These are phyloP conservation scores for Corythornis cristatus DNA, from an alignment of 2,113 vertebrate genomes.

Conservation along the genomic window DNA sequence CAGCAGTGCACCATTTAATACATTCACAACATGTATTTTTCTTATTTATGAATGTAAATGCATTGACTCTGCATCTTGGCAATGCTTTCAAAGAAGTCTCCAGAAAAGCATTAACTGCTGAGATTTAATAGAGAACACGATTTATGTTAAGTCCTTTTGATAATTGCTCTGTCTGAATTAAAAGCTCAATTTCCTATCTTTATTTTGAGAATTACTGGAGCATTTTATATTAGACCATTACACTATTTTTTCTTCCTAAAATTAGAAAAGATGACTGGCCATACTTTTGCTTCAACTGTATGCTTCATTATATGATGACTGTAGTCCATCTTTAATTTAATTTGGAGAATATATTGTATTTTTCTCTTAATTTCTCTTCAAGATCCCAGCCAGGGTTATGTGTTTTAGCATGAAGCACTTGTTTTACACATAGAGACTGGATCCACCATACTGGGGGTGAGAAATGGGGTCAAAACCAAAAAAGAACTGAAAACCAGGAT, in stretches of 20 bases:
- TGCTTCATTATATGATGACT: background rate
- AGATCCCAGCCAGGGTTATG: background rate
- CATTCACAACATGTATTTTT: background rate
- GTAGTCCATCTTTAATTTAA: background rate
- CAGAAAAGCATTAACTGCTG: background rate
- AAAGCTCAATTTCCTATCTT: background rate
- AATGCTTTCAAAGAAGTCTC: background rate
- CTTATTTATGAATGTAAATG: background rate
- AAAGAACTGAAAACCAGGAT: background rate
- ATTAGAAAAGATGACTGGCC: background rate
- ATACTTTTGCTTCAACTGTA: background rate
- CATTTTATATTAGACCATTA: background rate
- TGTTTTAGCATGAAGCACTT: background rate
- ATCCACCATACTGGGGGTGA: background rate
- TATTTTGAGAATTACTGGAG: background rate
- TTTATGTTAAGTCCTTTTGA: background rate
- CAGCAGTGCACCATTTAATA: background rate
- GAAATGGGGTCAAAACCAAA: background rate
- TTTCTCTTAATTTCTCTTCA: background rate
- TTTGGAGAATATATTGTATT: background rate
- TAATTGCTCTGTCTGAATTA: background rate
- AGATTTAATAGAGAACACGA: background rate
- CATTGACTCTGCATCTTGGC: background rate
- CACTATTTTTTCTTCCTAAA: background rate
- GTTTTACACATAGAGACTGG: background rate